Evolutionary conservation across 2,888 invertebrate genomes (phyloP), one percentile per base, ranked within the genome.

Genomic region (Vannuccia rotundouncinata): DNA sequence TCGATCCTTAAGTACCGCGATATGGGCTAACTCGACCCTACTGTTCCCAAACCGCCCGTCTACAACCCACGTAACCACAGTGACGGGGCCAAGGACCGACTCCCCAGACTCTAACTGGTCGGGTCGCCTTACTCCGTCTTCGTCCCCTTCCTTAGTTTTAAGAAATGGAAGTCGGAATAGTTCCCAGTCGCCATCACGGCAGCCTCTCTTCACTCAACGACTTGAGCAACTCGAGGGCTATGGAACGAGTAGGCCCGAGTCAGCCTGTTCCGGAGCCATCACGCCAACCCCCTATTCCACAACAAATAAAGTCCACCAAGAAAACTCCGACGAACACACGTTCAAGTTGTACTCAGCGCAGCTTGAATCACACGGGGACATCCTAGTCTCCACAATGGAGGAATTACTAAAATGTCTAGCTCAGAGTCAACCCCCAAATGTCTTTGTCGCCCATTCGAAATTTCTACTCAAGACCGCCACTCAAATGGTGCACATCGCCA

Each of bases 381-480:
- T 75, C 17, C 25, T 75, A 2, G 31, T 2, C 5, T 31, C 29
- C n/a, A 31, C 75, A 22, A 75, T 31, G 30, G 75, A 75, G 17
- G 31, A 31, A 13, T 29, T 75, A 2, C 31, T 75, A 2, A 75
- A 75, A 29, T 75, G 30, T 13, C 29, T 75, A 5, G 75, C 29
- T 29, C 29, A 75, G 30, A 75, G 31, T 75, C 75, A 75, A 29
- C 75, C 75, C 5, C 75, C 75, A 5, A 75, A 75, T 29, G 75
- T 75, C 28, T 75, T 75, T 31, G 75, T 75, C 25, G 30, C 29
- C 2, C 75, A 75, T 27, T 75, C 75, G 5, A 75, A 75, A 31
- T 75, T 75, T 22, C 17, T 75, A 5, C 17, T 75, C 5, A 75
- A 31, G 28, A 75, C 30, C 2, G 75, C 75, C 5, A 29, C 29